Percentiles rank a stretch among this genome's conserved stretches.
phyloP scores from a whole-genome alignment of 2,113 vertebrate genomes.

The Toxotes jaculatrix region DNA sequence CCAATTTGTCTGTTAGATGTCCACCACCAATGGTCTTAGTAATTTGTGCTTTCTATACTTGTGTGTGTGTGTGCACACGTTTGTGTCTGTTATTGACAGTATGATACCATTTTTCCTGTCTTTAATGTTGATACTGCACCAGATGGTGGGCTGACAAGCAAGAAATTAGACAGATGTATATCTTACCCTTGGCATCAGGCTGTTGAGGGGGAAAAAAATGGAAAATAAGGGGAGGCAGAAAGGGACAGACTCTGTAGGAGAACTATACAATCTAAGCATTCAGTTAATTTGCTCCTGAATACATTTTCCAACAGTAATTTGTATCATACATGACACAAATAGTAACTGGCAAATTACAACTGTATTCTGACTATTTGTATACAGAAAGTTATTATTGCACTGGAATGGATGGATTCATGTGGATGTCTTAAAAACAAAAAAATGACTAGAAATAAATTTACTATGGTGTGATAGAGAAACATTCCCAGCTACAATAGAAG shows the following conservation, averaged over 20 bases:
- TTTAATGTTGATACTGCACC: constrained; percentile 69
- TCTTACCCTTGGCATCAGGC: constrained; percentile 66
- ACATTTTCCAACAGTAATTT: constrained; percentile 9
- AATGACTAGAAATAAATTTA: too few relatives aligned
- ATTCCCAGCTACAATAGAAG: too few relatives aligned
- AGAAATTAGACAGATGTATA: constrained; percentile 81
- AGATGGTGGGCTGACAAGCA: constrained; percentile 79
- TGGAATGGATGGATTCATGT: too few relatives aligned
- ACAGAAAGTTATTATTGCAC: too few relatives aligned
- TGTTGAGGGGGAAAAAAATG: constrained; percentile 2
- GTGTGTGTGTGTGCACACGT: neutral
- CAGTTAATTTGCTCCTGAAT: constrained; percentile 22
- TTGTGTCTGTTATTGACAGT: constrained; percentile 39
- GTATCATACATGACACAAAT: neutral
- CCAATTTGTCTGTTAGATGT: neutral
- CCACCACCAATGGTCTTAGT: neutral
- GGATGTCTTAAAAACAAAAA: too few relatives aligned
- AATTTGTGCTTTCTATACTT: neutral
- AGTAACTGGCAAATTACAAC: too few relatives aligned
- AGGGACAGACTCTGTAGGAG: constrained; percentile 22
- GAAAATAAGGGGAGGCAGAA: constrained; percentile 41
- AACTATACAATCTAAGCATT: constrained; percentile 26
- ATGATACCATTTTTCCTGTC: constrained; percentile 50
- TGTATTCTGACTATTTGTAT: too few relatives aligned
- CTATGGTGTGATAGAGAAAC: too few relatives aligned